These are phyloP conservation scores for Spilosoma lubricipeda DNA, from an alignment of 2,888 invertebrate species.

Conservation along the genomic window DNA sequence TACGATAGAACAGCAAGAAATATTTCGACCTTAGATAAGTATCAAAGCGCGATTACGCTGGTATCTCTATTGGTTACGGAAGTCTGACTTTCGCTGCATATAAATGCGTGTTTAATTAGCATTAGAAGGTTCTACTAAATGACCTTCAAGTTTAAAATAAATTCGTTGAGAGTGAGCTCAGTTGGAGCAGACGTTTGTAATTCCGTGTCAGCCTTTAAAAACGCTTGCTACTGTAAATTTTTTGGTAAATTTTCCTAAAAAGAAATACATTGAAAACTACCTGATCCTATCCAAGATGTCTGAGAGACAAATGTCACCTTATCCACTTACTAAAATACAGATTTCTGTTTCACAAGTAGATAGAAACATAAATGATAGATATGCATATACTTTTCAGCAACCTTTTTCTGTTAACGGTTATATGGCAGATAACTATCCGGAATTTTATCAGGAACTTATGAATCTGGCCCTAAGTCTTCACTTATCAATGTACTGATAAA, in stretches of 20 bases:
- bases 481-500: not conserved
- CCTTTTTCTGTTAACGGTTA: no score
- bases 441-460: no score
- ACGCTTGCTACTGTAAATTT: not conserved
- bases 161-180: not conserved
- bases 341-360: no score
- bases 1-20: conserved; percentile 8
- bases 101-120: conserved; percentile 15
- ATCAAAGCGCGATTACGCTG: conserved; percentile 16
- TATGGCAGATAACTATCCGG: no score
- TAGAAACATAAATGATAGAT: no score
- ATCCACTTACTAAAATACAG: no score
- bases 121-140: conserved; percentile 10
- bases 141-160: conserved; percentile 10
- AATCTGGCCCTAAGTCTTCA: not conserved
- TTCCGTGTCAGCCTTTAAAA: not conserved
- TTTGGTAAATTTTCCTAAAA: no score
- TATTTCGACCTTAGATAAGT: conserved; percentile 17
- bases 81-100: conserved; percentile 19
- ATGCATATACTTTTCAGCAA: no score
- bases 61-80: conserved; percentile 22
- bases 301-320: no score
- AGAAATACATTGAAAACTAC: no score
- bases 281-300: no score
- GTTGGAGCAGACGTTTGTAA: not conserved